Percentiles rank a stretch among this genome's conserved stretches.
Conservation (phyloP, 2,888 invertebrate species). For the Trichopoda pennipes region DNA sequence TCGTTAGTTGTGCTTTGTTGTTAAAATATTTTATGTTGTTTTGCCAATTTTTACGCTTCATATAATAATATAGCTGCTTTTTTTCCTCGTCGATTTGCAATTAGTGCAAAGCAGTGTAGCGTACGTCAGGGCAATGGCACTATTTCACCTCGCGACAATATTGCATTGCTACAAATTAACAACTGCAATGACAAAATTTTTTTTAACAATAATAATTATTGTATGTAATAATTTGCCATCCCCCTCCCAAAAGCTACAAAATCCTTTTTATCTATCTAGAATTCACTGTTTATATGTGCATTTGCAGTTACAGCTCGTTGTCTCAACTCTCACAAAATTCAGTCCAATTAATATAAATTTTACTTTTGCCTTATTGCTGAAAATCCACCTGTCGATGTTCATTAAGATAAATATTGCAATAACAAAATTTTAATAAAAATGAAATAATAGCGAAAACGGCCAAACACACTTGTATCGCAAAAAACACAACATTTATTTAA, state of each 20-base stretch:
- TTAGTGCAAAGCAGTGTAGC: constrained; percentile 20
- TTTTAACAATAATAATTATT: constrained; percentile 6
- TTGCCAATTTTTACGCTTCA: constrained; percentile 69
- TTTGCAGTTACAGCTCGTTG: not conserved
- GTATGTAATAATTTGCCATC: not conserved
- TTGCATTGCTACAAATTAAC: constrained; percentile 24
- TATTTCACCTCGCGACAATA: constrained; percentile 47
- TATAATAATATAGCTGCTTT: constrained; percentile 56
- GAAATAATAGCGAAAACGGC: constrained; percentile 14
- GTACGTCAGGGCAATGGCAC: constrained; percentile 56
- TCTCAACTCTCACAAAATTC: constrained; percentile 19
- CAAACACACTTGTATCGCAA: not conserved
- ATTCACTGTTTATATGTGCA: not conserved
- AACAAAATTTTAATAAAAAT: constrained; percentile 26
- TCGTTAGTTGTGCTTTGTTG: constrained; percentile 58
- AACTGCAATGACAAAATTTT: constrained; percentile 26
- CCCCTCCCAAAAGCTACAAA: not conserved
- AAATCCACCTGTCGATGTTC: constrained; percentile 71
- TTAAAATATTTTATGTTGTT: constrained; percentile 59
- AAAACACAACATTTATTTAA: constrained; percentile 35
- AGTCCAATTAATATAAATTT: constrained; percentile 5
- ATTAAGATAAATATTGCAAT: constrained; percentile 66
- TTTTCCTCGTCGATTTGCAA: constrained; percentile 34
- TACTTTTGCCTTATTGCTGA: constrained; percentile 49
- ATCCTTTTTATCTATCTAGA: not conserved